A percentile compares a stretch with the other conserved stretches of the same genome.
phyloP scores from a whole-genome alignment of 2,113 vertebrate species.

The Nothoprocta pentlandii region DNA sequence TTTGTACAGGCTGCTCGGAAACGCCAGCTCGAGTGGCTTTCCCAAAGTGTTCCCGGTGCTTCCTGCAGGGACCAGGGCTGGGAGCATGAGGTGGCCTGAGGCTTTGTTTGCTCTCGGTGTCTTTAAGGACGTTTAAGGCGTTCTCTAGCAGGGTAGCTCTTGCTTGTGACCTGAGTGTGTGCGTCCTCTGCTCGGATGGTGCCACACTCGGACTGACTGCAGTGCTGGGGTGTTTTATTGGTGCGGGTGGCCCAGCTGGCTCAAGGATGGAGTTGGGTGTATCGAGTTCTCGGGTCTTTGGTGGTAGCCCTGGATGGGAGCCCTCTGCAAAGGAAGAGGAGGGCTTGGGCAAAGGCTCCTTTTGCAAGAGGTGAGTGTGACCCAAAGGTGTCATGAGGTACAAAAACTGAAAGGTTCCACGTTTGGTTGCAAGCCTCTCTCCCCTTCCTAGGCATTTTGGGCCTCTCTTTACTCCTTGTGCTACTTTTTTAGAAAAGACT shows the following conservation, averaged over 20 bases:
- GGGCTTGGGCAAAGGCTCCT: background rate
- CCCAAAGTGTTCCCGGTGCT: slow-evolving; percentile 24
- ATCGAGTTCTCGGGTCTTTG: background rate
- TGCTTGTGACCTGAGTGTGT: background rate
- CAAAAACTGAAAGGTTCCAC: background rate
- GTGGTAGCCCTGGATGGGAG: background rate
- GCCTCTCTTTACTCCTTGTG: no score
- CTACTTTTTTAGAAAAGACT: background rate
- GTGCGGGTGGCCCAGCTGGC: background rate
- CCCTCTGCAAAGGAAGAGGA: background rate
- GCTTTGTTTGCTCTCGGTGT: background rate
- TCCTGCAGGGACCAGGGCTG: background rate
- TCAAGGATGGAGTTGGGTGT: background rate
- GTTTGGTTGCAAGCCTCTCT: background rate
- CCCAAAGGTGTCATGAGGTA: background rate
- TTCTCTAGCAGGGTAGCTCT: fast-evolving
- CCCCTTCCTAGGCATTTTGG: background rate
- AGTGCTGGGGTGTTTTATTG: background rate
- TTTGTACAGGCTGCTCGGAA: background rate
- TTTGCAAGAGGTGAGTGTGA: background rate
- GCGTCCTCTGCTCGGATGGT: background rate
- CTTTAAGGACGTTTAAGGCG: background rate
- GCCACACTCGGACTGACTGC: fast-evolving
- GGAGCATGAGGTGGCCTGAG: background rate
- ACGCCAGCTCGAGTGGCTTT: background rate